These are phyloP conservation scores for Enteromius viviparus DNA, from an alignment of 2,797 vertebrate genomes.

Conservation along the genomic window DNA sequence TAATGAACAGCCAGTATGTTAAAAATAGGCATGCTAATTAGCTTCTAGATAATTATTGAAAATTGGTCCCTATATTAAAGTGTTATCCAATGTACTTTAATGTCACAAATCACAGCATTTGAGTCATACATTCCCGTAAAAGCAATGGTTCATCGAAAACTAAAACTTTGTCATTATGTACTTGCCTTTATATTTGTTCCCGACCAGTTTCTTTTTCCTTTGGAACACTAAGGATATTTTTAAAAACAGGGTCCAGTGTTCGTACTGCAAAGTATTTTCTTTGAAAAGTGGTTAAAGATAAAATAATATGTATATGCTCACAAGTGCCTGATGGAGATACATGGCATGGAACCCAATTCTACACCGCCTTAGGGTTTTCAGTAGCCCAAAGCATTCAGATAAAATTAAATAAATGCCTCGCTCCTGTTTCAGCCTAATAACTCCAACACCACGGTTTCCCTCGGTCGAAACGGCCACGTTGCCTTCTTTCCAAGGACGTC, in stretches of 20 bases:
- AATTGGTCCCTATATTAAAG: neutral
- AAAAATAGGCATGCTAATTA: too few species aligned
- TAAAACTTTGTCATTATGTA: neutral
- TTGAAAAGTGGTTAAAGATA: neutral
- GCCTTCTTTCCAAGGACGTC: conserved; percentile 66
- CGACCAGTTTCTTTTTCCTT: neutral
- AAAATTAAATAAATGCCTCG: conserved; percentile 22
- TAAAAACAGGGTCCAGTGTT: neutral
- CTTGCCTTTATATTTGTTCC: neutral
- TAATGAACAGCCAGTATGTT: too few species aligned
- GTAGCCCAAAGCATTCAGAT: conserved; percentile 10
- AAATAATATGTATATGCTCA: neutral
- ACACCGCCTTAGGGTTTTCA: neutral
- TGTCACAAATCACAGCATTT: neutral
- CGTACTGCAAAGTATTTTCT: neutral
- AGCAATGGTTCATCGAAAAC: neutral
- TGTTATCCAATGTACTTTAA: neutral
- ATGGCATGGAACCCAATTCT: neutral
- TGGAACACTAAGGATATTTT: neutral
- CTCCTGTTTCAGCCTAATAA: conserved; percentile 59
- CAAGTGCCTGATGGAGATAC: neutral
- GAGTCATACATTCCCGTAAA: neutral
- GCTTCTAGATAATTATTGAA: neutral
- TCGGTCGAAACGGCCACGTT: conserved; percentile 58
- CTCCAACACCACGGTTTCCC: conserved; percentile 58